phyloP scores from a whole-genome alignment of 2,797 vertebrate genomes.

The Lates japonicus region DNA sequence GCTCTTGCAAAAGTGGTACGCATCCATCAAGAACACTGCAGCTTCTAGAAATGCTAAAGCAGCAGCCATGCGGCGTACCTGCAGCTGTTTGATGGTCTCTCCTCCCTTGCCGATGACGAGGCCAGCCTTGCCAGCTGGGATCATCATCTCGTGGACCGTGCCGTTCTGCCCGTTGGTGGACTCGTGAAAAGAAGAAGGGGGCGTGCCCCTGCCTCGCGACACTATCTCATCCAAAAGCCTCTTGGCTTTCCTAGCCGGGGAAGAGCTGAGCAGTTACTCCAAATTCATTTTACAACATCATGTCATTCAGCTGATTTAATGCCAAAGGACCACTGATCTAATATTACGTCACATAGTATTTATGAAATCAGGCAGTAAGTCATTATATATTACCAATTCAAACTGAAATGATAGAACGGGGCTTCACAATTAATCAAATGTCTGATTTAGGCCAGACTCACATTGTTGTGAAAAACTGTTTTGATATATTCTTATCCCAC shows the following conservation, averaged over 20 bases:
- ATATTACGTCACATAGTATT: not conserved
- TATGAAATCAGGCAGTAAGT: not conserved
- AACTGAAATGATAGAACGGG: not conserved
- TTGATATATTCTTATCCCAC: not conserved
- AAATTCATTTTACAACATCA: not conserved
- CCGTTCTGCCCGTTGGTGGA: constrained; percentile 90
- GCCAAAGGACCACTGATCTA: not conserved
- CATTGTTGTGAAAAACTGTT: not conserved
- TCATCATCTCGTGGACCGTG: constrained; percentile 92
- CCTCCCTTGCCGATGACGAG: constrained; percentile 94
- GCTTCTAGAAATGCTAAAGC: not conserved
- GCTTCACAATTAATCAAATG: not conserved
- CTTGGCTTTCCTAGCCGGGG: constrained; percentile 88
- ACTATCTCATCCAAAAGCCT: constrained; percentile 92
- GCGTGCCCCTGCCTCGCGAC: constrained; percentile 89
- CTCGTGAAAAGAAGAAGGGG: constrained; percentile 88
- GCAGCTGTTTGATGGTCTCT: constrained; percentile 93
- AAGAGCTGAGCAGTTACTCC: constrained; percentile 30
- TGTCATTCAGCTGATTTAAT: not conserved
- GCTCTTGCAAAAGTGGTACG: not conserved
- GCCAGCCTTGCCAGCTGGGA: constrained; percentile 87
- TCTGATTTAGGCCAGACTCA: not conserved
- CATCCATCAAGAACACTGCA: not conserved
- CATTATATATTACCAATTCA: not conserved
- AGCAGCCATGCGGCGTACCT: constrained; percentile 75